These are phyloP conservation scores for Zoroaster sp. DNA, from an alignment of 53 echinoderm and acorn worm species.

Conservation along the genomic window DNA sequence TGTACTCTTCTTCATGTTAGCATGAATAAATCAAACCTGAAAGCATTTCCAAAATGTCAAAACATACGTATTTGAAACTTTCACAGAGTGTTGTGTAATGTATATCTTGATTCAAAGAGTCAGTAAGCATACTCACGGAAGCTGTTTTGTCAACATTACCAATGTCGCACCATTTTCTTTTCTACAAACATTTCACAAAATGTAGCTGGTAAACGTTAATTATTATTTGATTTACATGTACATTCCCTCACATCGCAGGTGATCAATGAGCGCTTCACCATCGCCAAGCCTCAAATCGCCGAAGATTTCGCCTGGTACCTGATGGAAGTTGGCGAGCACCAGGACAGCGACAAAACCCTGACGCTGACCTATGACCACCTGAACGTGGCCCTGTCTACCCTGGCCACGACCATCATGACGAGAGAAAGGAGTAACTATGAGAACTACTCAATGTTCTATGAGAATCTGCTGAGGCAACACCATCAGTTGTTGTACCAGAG, in stretches of 20 bases:
- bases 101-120: too few relatives aligned
- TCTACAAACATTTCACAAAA: too few relatives aligned
- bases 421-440: conserved; percentile 93
- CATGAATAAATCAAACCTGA: too few relatives aligned
- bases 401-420: conserved; percentile 84
- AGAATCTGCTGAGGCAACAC: conserved; percentile 90
- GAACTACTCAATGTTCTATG: conserved; percentile 99
- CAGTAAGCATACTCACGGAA: too few relatives aligned
- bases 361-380: conserved; percentile 68
- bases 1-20: too few relatives aligned
- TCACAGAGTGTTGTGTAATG: too few relatives aligned
- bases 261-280: conserved; percentile 94
- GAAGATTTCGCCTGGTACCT: conserved; percentile 89
- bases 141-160: too few relatives aligned
- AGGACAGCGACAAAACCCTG: conserved; percentile 59
- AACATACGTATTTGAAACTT: too few relatives aligned
- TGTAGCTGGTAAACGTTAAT: too few relatives aligned
- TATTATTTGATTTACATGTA: too few relatives aligned
- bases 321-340: conserved; percentile 47
- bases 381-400: conserved; percentile 73
- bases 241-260: conserved; percentile 45
- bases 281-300: conserved; percentile 94
- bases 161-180: too few relatives aligned
- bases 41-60: too few relatives aligned
- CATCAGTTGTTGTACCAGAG: conserved; percentile 95